Percentiles rank a stretch among this genome's conserved stretches.
phyloP scores from a whole-genome alignment of 37 sponge, comb jelly and placozoan genomes.

The Crambe crambe region DNA sequence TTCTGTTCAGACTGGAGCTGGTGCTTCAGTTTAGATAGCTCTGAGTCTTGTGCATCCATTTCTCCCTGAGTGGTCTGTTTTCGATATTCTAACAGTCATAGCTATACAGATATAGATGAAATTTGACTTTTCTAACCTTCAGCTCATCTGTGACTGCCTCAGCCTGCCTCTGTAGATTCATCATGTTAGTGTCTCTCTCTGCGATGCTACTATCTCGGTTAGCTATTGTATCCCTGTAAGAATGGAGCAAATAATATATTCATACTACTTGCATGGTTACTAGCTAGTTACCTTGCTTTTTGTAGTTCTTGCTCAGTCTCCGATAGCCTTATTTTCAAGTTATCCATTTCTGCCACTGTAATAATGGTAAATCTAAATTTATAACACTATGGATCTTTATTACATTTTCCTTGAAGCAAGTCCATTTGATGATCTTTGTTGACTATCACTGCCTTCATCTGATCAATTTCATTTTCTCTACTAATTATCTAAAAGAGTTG shows the following conservation, averaged over 20 bases:
- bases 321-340: conserved; percentile 15
- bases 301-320: conserved; percentile 47
- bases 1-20: conserved; percentile 29
- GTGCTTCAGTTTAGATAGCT: conserved; percentile 34
- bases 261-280: not conserved
- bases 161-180: conserved; percentile 9
- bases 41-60: conserved; percentile 67
- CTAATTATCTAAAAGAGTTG: conserved; percentile 32
- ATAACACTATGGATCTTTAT: not conserved
- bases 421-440: conserved; percentile 58
- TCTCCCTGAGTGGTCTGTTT: conserved; percentile 62
- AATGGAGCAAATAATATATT: not conserved
- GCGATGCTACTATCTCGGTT: conserved; percentile 14
- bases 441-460: conserved; percentile 20
- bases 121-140: conserved; percentile 36
- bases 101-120: conserved; percentile 9
- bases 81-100: not conserved
- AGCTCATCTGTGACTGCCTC: conserved; percentile 26
- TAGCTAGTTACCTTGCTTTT: conserved; percentile 49
- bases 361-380: not conserved
- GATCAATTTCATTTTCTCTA: conserved; percentile 37
- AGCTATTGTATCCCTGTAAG: conserved; percentile 15
- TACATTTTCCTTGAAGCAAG: conserved; percentile 39
- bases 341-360: conserved; percentile 41
- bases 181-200: conserved; percentile 30